These are phyloP conservation scores for Eclectus roratus DNA, from an alignment of 2,113 vertebrate species.

Conservation along the genomic window DNA sequence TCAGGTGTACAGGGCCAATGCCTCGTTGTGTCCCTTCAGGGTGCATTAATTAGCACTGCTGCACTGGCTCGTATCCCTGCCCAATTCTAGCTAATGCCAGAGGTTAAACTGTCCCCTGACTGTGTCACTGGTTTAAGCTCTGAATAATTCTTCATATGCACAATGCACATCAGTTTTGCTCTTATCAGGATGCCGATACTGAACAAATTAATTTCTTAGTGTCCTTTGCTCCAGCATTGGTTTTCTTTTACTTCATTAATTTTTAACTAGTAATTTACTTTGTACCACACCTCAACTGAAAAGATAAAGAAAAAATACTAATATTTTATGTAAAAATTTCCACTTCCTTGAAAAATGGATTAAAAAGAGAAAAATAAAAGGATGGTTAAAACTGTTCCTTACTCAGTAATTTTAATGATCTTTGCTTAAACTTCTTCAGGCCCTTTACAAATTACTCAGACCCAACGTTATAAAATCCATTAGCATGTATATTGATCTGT, in stretches of 20 bases:
- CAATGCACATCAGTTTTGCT: neutral
- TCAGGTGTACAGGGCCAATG: conserved; percentile 43
- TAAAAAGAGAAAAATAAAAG: neutral
- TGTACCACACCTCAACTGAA: neutral
- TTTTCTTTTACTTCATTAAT: neutral
- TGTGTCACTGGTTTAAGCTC: neutral
- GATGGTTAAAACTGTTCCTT: neutral
- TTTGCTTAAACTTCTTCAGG: neutral
- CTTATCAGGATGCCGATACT: neutral
- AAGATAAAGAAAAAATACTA: neutral
- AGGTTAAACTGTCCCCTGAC: conserved; percentile 53
- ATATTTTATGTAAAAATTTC: neutral
- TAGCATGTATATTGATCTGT: neutral
- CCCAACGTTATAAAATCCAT: neutral
- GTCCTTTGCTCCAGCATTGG: neutral
- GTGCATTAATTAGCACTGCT: conserved; percentile 50
- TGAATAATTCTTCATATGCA: neutral
- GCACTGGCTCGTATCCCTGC: conserved; percentile 2
- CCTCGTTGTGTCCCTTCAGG: conserved; percentile 32
- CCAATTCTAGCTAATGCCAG: conserved; percentile 44
- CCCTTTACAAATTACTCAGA: neutral
- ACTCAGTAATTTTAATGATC: neutral
- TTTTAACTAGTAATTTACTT: neutral
- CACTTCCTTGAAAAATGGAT: neutral
- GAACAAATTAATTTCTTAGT: neutral